phyloP scores from a whole-genome alignment of 2,113 vertebrate species.

The Rhombomys opimus region DNA sequence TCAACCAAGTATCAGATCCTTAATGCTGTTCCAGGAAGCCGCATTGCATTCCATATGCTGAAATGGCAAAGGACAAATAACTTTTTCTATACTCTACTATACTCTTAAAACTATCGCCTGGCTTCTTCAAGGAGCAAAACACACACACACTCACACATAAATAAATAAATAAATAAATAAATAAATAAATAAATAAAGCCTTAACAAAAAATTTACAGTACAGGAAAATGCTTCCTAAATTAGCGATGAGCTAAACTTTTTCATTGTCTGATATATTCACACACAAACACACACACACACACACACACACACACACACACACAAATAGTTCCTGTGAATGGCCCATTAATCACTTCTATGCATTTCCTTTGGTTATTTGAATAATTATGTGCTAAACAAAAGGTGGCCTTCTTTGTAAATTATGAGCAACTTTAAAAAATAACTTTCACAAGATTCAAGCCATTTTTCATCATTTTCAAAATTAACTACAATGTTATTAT shows the following conservation, averaged over 20 bases:
- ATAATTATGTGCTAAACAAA: conserved; percentile 36
- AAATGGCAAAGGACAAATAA: background rate
- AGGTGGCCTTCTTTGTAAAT: conserved; percentile 11
- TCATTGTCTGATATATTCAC: conserved; percentile 7
- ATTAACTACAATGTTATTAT: conserved; percentile 33
- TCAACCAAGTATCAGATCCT: conserved; percentile 61
- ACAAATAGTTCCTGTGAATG: background rate
- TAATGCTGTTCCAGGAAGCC: conserved; percentile 53
- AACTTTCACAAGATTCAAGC: conserved; percentile 6
- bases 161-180: background rate
- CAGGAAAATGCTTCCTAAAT: conserved; percentile 38
- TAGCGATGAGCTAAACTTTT: background rate
- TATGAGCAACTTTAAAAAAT: conserved; percentile 53
- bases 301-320: background rate
- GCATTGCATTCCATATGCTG: background rate
- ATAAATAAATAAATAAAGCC: background rate
- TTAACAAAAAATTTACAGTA: conserved; percentile 45
- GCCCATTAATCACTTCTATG: conserved; percentile 19
- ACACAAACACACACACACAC: background rate
- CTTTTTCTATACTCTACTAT: conserved; percentile 50
- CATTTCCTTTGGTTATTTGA: conserved; percentile 47
- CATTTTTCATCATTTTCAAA: conserved; percentile 56
- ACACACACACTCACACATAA: background rate
- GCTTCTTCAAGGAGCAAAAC: background rate
- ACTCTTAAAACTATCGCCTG: background rate